Evolutionary conservation across 2,888 invertebrate genomes (phyloP).

Genomic region (Sminthurinus aureus): DNA sequence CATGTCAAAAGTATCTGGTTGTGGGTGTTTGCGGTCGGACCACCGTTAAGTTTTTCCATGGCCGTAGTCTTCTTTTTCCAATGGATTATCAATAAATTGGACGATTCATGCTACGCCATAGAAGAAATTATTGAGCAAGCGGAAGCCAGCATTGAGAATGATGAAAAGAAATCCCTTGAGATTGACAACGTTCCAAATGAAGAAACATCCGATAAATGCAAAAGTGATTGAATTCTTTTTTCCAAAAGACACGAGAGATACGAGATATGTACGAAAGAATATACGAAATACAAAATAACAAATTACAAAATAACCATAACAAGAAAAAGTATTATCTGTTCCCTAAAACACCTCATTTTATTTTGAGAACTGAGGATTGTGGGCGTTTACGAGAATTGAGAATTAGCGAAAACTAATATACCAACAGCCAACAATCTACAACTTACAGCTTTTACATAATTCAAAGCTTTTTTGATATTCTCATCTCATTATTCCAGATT

Average conservation of each 20-base stretch:
- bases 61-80: slow-evolving; percentile 79
- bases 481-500: too few species aligned
- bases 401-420: too few species aligned
- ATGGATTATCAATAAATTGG: slow-evolving; percentile 78
- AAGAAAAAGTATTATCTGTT: too few species aligned
- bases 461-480: too few species aligned
- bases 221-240: background rate
- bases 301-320: background rate
- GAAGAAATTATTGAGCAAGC: slow-evolving; percentile 43
- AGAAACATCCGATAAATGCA: background rate
- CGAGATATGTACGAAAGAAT: background rate
- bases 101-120: slow-evolving; percentile 63
- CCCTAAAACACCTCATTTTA: too few species aligned
- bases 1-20: slow-evolving; percentile 8
- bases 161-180: background rate
- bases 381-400: too few species aligned
- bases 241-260: background rate
- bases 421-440: too few species aligned
- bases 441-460: too few species aligned
- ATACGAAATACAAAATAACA: background rate
- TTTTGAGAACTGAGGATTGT: background rate
- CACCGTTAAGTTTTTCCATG: slow-evolving; percentile 81
- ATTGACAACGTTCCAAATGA: background rate
- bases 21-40: slow-evolving; percentile 52
- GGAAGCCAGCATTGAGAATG: background rate